Evolutionary conservation across 2,888 invertebrate species (phyloP), one percentile per base, ranked within the genome.

Genomic region (Sphecodes monilicornis): DNA sequence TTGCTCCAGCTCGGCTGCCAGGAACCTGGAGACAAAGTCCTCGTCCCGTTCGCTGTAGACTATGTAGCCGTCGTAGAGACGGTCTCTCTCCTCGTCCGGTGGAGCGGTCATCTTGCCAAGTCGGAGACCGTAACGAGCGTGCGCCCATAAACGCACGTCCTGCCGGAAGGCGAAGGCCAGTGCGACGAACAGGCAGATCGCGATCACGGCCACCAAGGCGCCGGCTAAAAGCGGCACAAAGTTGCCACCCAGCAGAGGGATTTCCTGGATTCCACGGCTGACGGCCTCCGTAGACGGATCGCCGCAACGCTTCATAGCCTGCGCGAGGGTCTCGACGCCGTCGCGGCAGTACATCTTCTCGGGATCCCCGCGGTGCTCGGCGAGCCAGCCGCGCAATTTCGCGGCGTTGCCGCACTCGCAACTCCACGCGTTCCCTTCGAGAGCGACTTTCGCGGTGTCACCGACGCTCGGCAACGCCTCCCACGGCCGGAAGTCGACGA

Each of bases 41-140:
- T 97, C 96, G 93, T 98, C 98, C 90, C 97, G 96, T 90, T 97
- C 96, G 94, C 97, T 97, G 95, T 98, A 98, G 86, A 98, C 97
- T 93, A 98, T 96, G 95, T 98, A 98, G 82, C 98, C 98, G 94
- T 98, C 96, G 96, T 97, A 96, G 92, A 96, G 95, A 93, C 96
- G 95, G 95, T 96, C 95, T 95, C 95, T 81, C 95, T 95, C 91
- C 95, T 96, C 95, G 95, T 96, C 88, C 94, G 95, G 88, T 77
- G 93, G 91, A 0, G 90, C 72, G 1, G 93, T 86, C 69, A 93
- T 91, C 76, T 94, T 94, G 60, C 95, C 95, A 10, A 98, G 95
- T 91, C 98, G 96, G 74, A 97, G 96, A 60, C 97, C 97, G 94
- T 97, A 98, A 90, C 96, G 96, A 26, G 97, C 96, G 95, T 97